phyloP scores from a whole-genome alignment of 2,797 vertebrate species.

The Pseudochirops cupreus region DNA sequence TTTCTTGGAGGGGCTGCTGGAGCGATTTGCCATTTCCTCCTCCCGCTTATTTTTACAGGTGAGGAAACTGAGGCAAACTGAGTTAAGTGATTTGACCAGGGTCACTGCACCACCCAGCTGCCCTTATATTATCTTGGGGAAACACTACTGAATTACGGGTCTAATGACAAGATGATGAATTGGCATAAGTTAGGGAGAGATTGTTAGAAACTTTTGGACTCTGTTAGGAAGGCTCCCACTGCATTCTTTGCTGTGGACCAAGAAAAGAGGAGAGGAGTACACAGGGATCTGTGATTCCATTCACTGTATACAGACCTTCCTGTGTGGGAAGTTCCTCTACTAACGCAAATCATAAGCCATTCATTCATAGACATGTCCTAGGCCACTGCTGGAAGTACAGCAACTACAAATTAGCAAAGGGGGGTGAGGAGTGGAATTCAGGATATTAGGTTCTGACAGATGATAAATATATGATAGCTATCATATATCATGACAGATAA shows the following conservation, averaged over 20 bases:
- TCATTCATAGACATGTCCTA: background rate
- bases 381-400: background rate
- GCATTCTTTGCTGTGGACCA: background rate
- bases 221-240: background rate
- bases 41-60: background rate
- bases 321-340: background rate
- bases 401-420: background rate
- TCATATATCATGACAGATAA: background rate
- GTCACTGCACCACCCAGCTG: background rate
- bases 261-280: background rate
- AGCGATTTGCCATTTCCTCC: background rate
- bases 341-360: background rate
- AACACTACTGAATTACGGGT: background rate
- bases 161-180: background rate
- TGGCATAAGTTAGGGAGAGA: background rate
- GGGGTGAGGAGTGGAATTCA: background rate
- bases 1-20: background rate
- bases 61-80: background rate
- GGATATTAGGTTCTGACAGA: background rate
- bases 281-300: background rate
- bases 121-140: background rate
- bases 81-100: background rate
- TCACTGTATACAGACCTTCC: background rate
- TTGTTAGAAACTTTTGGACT: fast-evolving
- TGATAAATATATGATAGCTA: background rate